phyloP scores from a whole-genome alignment of 2,113 vertebrate genomes.

The Hymenochirus boettgeri region DNA sequence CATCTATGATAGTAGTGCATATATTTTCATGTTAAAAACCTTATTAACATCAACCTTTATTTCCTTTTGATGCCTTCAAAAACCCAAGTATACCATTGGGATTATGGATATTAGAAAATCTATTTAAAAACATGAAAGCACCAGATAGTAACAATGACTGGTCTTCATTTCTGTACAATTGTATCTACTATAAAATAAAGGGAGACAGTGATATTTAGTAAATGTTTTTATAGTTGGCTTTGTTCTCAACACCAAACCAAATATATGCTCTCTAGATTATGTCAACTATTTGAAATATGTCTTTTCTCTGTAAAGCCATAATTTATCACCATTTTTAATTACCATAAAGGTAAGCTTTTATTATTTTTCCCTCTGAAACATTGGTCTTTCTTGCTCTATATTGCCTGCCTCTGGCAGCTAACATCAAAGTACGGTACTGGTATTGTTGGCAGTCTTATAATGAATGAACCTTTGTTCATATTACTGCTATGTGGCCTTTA shows the following conservation, averaged over 20 bases:
- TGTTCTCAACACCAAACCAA: conserved; percentile 5
- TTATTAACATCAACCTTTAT: too few relatives aligned
- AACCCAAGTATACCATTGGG: too few relatives aligned
- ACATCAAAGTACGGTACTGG: background rate
- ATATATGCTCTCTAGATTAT: conserved; percentile 9
- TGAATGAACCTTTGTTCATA: background rate
- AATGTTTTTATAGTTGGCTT: conserved; percentile 7
- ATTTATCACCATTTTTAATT: conserved; percentile 9
- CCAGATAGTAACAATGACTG: too few relatives aligned
- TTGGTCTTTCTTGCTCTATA: background rate
- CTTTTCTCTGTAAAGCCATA: conserved; percentile 15
- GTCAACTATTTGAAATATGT: conserved; percentile 25
- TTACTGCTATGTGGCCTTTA: background rate
- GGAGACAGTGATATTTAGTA: conserved; percentile 9
- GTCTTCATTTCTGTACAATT: conserved; percentile 2
- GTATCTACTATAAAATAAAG: conserved; percentile 8
- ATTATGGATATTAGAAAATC: too few relatives aligned
- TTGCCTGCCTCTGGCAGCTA: background rate
- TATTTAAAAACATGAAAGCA: too few relatives aligned
- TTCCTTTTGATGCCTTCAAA: too few relatives aligned
- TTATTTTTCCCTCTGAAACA: background rate
- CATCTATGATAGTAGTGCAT: too few relatives aligned
- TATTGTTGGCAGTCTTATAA: background rate
- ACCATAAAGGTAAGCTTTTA: background rate
- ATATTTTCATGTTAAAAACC: too few relatives aligned